phyloP scores from a whole-genome alignment of 2,797 vertebrate species.

The Ataeniobius toweri region DNA sequence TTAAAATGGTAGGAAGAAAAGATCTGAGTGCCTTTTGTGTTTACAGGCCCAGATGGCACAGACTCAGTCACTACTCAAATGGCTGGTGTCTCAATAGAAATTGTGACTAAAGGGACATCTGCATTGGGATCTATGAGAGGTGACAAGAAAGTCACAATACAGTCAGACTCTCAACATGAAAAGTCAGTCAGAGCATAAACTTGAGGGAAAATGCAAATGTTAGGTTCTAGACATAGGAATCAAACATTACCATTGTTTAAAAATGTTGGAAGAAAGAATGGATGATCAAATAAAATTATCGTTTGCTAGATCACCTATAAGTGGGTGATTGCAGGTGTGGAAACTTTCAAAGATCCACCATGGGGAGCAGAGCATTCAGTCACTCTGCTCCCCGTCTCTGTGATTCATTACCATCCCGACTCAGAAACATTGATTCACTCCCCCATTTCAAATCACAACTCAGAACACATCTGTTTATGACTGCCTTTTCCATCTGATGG shows the following conservation, averaged over 20 bases:
- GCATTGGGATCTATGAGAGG: background rate
- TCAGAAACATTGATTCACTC: no score
- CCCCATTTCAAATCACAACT: no score
- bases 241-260: background rate
- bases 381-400: no score
- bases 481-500: no score
- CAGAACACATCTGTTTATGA: no score
- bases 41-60: constrained; percentile 6
- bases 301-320: background rate
- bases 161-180: background rate
- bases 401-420: no score
- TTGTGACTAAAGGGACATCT: constrained; percentile 3
- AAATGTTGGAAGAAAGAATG: background rate
- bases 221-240: background rate
- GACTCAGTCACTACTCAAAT: constrained; percentile 1
- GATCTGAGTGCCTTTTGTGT: constrained; percentile 12
- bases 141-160: background rate
- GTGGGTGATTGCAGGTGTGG: background rate
- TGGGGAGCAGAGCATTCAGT: no score
- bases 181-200: background rate
- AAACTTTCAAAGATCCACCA: background rate
- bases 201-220: background rate
- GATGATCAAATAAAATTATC: background rate
- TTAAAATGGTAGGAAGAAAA: constrained; percentile 16
- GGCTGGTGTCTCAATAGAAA: constrained; percentile 6